Conservation (phyloP, 2,113 vertebrate species). For the Laterallus jamaicensis region DNA sequence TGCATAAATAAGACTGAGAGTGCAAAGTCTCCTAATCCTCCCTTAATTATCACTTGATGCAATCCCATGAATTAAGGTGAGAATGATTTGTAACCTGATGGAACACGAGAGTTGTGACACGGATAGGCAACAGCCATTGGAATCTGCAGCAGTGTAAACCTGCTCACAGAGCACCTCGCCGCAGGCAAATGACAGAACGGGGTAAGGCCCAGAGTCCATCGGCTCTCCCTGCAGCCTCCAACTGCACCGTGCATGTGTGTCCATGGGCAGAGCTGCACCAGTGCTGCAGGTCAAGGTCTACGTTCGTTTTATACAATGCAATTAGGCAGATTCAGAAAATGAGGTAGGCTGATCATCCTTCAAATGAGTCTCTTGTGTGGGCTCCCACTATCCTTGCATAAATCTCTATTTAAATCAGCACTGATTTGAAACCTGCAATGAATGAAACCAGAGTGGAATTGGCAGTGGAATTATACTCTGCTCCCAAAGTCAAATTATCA, state of each 20-base stretch:
- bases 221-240: not conserved
- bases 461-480: not conserved
- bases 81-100: not conserved
- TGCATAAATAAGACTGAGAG: constrained; percentile 43
- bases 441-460: not conserved
- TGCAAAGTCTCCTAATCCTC: not conserved
- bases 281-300: not conserved
- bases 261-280: not conserved
- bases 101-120: not conserved
- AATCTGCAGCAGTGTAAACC: not conserved
- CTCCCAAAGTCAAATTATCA: not conserved
- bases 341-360: constrained; percentile 1
- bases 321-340: not conserved
- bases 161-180: not conserved
- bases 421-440: not conserved
- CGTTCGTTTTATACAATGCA: not conserved
- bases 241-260: not conserved
- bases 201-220: not conserved
- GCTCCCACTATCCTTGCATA: not conserved
- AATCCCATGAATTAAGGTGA: not conserved
- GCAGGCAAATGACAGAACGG: not conserved
- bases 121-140: not conserved
- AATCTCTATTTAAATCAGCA: constrained; percentile 16
- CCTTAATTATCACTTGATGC: not conserved
- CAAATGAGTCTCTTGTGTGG: not conserved